Base-by-base conservation (phyloP, 2,113 vertebrate species). In the Coptodon rendalli region DNA sequence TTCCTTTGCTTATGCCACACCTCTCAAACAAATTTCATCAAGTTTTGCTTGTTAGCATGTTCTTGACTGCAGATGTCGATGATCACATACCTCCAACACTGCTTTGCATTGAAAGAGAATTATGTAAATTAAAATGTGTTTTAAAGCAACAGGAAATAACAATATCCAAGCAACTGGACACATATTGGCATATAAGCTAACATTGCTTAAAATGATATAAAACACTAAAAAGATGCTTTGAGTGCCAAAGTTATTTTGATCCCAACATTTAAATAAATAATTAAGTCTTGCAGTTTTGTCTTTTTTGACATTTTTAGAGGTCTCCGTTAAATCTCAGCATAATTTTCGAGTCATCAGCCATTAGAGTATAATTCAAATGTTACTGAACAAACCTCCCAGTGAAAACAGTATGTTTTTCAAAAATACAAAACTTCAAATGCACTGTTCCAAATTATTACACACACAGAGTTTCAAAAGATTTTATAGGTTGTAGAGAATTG, bases 341-440 rank as follows among this genome's bases (percentile, higher is more conserved):
- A 0, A 24, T 24, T 7, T 4, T 54, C 3, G 6, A 56, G 53
- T 56, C 53, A 2, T 24, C 11, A 4, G 11, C 53, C 53, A 7
- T 13, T 24, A 24, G 11, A 24, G 5, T 56, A 4, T 0, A 56
- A 27, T 16, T 36, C 8, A 36, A 36, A 9, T 38, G 36, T 38
- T 38, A 38, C 36, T 36, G 3, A 36, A 36, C 36, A 36, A 36
- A 36, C 2, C 8, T 36, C 8, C 8, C 36, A 36, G 9, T 36
- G 36, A 36, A 36, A 36, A 36, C 36, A 36, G 8, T 36, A 31
- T 31, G 36, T 36, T 36, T 36, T 36, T 36, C 36, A 36, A 36
- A 36, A 36, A 36, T 36, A 36, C 0, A 36, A 36, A 9, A 36
- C 36, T 36, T 36, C 1, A 36, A 9, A 36, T 9, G 36, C 8